Conservation (phyloP, 2,888 invertebrate species). For the Rugalucina vietnamica region DNA sequence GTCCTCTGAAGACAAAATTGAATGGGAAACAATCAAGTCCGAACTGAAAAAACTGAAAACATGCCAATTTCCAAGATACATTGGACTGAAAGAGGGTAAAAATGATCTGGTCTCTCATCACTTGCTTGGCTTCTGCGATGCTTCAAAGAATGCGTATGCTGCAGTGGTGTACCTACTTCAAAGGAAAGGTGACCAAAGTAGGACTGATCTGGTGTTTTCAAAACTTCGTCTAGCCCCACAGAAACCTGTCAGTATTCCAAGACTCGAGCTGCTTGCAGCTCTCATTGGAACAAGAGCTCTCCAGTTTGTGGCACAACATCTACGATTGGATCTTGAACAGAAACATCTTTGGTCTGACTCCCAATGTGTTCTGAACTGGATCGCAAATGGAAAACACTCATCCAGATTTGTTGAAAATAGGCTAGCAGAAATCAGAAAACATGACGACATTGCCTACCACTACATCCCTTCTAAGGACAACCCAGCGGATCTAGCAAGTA, state of each 20-base stretch:
- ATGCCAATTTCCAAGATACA: neutral
- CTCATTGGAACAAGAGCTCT: slow-evolving; percentile 19
- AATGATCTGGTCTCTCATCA: neutral
- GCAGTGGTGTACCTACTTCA: slow-evolving; percentile 24
- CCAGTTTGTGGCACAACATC: neutral
- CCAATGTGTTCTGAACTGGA: slow-evolving; percentile 8
- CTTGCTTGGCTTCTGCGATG: slow-evolving; percentile 28
- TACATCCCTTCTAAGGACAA: neutral
- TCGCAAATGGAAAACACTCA: neutral
- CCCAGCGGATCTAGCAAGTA: neutral
- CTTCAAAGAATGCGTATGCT: slow-evolving; percentile 24
- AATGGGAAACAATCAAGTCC: neutral
- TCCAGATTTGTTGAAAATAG: neutral
- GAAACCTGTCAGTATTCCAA: slow-evolving; percentile 35
- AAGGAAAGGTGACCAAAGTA: neutral
- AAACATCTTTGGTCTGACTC: slow-evolving; percentile 10
- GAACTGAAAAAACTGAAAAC: neutral
- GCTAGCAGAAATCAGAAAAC: neutral
- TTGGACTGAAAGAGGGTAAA: neutral
- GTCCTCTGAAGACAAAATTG: neutral
- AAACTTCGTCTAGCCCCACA: slow-evolving; percentile 49
- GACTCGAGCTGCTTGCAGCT: slow-evolving; percentile 36
- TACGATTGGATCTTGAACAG: neutral
- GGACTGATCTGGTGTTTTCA: slow-evolving; percentile 30
- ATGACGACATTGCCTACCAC: neutral